These are phyloP conservation scores for Chelon labrosus DNA, from an alignment of 2,797 vertebrate genomes.

Conservation along the genomic window DNA sequence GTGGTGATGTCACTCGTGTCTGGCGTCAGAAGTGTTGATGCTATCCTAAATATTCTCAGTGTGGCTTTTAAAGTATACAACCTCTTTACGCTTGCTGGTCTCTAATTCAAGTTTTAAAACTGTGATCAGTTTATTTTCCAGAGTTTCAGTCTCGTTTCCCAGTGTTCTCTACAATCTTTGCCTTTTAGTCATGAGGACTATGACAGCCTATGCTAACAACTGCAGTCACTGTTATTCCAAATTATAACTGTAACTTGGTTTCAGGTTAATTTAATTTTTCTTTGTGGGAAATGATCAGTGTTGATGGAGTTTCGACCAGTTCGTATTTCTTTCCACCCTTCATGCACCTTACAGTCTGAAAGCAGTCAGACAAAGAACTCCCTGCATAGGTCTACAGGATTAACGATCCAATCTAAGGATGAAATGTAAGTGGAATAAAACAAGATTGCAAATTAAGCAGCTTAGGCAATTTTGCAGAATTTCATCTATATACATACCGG, in stretches of 20 bases:
- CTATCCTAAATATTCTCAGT: constrained; percentile 6
- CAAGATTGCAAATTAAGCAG: background rate
- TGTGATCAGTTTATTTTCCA: constrained; percentile 4
- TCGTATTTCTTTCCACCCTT: too few relatives aligned
- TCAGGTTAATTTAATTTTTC: too few relatives aligned
- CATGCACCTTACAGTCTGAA: background rate
- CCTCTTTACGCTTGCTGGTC: background rate
- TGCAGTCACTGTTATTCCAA: background rate
- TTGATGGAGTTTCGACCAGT: too few relatives aligned
- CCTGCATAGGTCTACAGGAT: background rate
- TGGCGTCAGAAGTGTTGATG: constrained; percentile 12
- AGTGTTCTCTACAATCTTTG: background rate
- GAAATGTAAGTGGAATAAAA: background rate
- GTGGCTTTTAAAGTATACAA: background rate
- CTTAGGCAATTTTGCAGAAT: too few relatives aligned
- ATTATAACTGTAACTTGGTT: background rate
- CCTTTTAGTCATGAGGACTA: background rate
- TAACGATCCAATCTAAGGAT: background rate
- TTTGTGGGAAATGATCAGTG: too few relatives aligned
- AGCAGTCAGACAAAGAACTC: too few relatives aligned
- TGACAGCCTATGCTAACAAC: background rate
- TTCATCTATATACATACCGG: too few relatives aligned
- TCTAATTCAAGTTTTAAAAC: constrained; percentile 3
- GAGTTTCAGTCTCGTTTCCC: background rate
- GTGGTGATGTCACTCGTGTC: constrained; percentile 25